Evolutionary conservation across 1,140 invertebrate genomes (phyloP), one percentile per base, ranked within the genome.

Genomic region (Bombus balteatus): DNA sequence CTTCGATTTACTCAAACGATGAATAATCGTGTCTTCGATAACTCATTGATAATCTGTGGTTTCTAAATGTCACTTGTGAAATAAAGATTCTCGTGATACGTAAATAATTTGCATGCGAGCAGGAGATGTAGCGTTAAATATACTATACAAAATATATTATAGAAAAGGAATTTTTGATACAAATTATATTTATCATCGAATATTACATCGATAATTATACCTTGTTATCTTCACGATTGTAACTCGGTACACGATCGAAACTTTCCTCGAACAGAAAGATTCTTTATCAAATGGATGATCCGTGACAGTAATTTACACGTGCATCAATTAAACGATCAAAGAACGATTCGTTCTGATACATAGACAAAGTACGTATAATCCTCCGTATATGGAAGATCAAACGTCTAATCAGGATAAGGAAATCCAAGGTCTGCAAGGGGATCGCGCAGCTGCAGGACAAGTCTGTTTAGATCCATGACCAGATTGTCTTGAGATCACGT

Each of bases 341-440:
- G 10, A 79, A 47, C 13, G n/a, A 79, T 57, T 71, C 39, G 34
- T 39, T 28, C 43, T 34, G 47, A 47, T 32, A n/a, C 3, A 75
- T 53, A 22, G 28, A 34, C 77, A 41, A 74, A 10, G 2, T 80
- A 43, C 62, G 15, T n/a, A 47, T 43, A 79, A 87, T 41, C 25
- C 3, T 59, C 12, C 74, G 57, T 84, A 77, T 85, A 85, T 85
- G 66, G 39, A 72, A 62, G 72, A 88, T 88, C 77, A 34, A 73
- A 47, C 75, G 18, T 41, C 57, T 53, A 62, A 65, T 75, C 65
- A 32, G 83, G 74, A 85, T 59, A 72, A 65, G 83, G 78, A 87
- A 70, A 81, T 84, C 83, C 89, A 89, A 90, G 88, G 89, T 87
- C 77, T 81, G 74, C 62, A 37, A 89, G 85, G 68, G 85, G 85